Conservation (phyloP, 1,140 invertebrate genomes). For the Asbolus verrucosus region DNA sequence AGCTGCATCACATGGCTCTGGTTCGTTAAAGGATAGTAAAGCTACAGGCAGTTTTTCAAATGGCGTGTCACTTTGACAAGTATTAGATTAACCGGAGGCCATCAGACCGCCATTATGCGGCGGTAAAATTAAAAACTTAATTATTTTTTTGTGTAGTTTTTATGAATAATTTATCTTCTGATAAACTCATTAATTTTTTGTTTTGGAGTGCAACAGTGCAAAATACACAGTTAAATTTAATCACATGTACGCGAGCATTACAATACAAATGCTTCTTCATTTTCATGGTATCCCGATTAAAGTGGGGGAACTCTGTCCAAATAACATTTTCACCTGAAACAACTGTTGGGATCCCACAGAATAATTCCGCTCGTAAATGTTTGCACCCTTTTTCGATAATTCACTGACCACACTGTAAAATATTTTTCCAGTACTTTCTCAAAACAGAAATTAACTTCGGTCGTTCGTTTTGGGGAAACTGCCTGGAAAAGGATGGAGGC, state of each 20-base stretch:
- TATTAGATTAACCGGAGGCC: slow-evolving; percentile 26
- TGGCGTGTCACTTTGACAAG: slow-evolving; percentile 27
- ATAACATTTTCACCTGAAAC: slow-evolving; percentile 38
- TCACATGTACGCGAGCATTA: not conserved
- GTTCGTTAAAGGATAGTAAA: slow-evolving; percentile 13
- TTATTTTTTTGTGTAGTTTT: slow-evolving; percentile 22
- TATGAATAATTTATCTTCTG: slow-evolving; percentile 2
- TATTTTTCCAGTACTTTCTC: slow-evolving; percentile 6
- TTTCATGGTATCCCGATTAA: slow-evolving; percentile 5
- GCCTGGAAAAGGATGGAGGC: not conserved
- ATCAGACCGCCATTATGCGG: slow-evolving; percentile 21
- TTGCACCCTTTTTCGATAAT: not conserved
- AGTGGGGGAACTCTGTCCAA: not conserved
- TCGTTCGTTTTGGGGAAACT: not conserved
- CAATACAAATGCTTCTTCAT: slow-evolving; percentile 14
- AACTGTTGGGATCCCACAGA: slow-evolving; percentile 29
- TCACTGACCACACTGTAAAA: not conserved
- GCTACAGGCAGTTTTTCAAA: slow-evolving; percentile 35
- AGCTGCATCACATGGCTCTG: slow-evolving; percentile 12
- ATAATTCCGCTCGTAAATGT: slow-evolving; percentile 30
- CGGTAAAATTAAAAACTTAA: slow-evolving; percentile 28
- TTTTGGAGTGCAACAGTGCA: not conserved
- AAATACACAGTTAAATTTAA: slow-evolving; percentile 16
- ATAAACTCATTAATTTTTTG: slow-evolving; percentile 22
- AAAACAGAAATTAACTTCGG: slow-evolving; percentile 3